Evolutionary conservation across 2,113 vertebrate species (phyloP).

Genomic region (Pyrgilauda ruficollis): DNA sequence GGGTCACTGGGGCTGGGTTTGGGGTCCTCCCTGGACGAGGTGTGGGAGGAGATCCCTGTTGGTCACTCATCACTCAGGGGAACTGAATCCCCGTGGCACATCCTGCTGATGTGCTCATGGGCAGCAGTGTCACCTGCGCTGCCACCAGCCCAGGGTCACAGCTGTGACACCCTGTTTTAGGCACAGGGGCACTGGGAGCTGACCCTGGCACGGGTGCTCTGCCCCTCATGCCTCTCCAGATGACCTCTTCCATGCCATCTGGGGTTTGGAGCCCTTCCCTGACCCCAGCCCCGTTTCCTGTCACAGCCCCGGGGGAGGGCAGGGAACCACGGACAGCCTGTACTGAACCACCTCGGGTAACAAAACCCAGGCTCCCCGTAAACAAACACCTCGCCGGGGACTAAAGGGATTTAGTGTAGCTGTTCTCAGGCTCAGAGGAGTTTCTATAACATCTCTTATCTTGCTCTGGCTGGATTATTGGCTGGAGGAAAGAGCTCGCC

Average conservation of each 20-base stretch:
- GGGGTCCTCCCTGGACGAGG: not conserved
- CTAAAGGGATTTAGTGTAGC: constrained; percentile 58
- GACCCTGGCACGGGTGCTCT: accelerated
- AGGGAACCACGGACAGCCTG: not conserved
- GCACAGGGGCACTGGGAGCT: not conserved
- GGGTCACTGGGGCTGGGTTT: not conserved
- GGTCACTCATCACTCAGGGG: accelerated
- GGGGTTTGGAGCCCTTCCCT: not conserved
- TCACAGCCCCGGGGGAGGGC: not conserved
- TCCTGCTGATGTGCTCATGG: not conserved
- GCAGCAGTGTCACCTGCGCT: accelerated
- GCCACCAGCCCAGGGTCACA: accelerated
- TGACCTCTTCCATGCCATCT: not conserved
- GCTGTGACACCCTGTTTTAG: accelerated
- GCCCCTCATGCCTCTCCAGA: not conserved
- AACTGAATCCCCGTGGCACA: accelerated
- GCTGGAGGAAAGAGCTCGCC: not conserved
- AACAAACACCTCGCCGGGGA: constrained; percentile 7
- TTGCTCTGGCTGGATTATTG: not conserved
- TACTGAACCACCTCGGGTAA: not conserved
- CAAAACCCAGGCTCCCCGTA: not conserved
- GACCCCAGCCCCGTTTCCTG: accelerated
- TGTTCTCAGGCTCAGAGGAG: not conserved
- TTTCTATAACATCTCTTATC: constrained; percentile 26
- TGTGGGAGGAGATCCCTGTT: not conserved